phyloP scores from a whole-genome alignment of 2,797 vertebrate genomes.

The Sebastes diaconus region DNA sequence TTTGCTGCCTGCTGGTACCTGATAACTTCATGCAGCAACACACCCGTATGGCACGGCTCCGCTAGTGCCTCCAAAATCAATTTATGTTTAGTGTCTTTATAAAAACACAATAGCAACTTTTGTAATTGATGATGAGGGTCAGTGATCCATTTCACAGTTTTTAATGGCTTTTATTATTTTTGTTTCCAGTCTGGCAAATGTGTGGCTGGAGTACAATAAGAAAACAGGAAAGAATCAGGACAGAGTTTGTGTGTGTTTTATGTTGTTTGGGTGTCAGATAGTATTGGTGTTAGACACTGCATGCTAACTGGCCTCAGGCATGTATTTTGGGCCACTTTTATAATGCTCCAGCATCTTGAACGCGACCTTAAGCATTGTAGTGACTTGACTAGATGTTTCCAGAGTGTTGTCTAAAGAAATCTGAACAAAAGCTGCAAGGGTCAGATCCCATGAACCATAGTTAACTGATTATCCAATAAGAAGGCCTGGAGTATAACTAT shows the following conservation, averaged over 20 bases:
- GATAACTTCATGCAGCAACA: conserved; percentile 35
- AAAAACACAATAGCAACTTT: conserved; percentile 19
- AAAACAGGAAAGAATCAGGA: background rate
- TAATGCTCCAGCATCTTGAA: conserved; percentile 15
- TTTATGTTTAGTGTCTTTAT: background rate
- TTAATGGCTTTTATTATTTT: conserved; percentile 16
- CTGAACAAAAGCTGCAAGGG: background rate
- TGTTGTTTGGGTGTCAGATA: conserved; percentile 28
- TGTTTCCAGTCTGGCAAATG: background rate
- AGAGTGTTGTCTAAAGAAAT: background rate
- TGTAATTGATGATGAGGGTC: conserved; percentile 28
- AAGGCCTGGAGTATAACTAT: background rate
- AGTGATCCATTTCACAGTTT: conserved; percentile 11
- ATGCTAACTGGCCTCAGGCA: conserved; percentile 1
- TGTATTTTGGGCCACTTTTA: conserved; percentile 25
- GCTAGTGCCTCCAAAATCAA: conserved; percentile 20
- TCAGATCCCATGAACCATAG: background rate
- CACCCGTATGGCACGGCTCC: background rate
- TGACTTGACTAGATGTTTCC: background rate
- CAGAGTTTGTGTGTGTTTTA: conserved; percentile 20
- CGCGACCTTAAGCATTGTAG: background rate
- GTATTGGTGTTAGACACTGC: conserved; percentile 12
- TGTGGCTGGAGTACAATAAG: conserved; percentile 5
- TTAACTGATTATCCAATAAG: background rate
- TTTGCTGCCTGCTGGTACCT: conserved; percentile 17